These are phyloP conservation scores for Heliconius aoede DNA, from an alignment of 2,888 invertebrate genomes.

Conservation along the genomic window DNA sequence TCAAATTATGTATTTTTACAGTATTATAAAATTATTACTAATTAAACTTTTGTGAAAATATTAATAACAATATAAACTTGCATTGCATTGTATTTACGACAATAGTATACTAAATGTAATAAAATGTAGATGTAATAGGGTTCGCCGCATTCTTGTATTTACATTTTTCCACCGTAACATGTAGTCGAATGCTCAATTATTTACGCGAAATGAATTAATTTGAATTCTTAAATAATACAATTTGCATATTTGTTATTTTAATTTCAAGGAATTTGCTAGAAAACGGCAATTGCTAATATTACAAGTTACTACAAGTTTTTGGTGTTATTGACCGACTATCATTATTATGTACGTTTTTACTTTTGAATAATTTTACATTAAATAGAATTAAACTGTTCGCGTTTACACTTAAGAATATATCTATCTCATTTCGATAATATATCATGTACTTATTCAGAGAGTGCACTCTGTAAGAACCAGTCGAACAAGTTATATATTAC, in stretches of 20 bases:
- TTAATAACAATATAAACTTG: no score
- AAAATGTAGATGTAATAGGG: neutral
- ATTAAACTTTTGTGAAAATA: no score
- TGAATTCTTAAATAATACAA: neutral
- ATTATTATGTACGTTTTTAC: constrained; percentile 5
- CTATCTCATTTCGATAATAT: neutral
- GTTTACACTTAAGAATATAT: neutral
- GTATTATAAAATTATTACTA: no score
- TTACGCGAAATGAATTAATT: constrained; percentile 9
- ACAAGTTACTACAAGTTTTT: neutral
- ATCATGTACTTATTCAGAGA: neutral
- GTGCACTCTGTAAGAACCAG: constrained; percentile 17
- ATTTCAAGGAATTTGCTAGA: constrained; percentile 29
- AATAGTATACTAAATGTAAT: neutral
- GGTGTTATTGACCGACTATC: constrained; percentile 11
- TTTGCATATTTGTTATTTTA: neutral
- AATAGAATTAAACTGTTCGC: neutral
- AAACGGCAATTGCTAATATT: neutral
- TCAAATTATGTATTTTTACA: neutral
- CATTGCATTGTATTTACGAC: neutral
- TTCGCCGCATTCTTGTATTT: constrained; percentile 12
- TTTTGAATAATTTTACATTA: neutral
- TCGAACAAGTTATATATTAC: constrained; percentile 21
- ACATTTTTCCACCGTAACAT: constrained; percentile 9
- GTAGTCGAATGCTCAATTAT: neutral